Conservation (phyloP, 2,797 vertebrate species). For the Otus scops region DNA sequence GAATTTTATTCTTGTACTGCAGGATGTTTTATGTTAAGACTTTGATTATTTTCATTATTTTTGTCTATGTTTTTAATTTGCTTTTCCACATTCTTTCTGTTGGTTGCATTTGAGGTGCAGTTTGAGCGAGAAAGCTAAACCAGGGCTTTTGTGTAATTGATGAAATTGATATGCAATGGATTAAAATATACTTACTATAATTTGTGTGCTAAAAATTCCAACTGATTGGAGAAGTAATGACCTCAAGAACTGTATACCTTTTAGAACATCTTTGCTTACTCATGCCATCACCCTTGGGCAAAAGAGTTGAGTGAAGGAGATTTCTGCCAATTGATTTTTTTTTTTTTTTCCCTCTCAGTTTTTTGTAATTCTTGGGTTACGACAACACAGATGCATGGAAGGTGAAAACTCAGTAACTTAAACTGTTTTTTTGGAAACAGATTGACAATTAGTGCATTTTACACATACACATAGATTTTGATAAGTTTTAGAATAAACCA, state of each 20-base stretch:
- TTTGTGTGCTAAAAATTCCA: background rate
- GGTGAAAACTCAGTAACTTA: background rate
- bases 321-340: background rate
- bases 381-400: background rate
- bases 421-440: background rate
- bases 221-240: background rate
- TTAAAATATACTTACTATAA: background rate
- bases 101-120: background rate
- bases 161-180: background rate
- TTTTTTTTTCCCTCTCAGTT: background rate
- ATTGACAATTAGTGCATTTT: background rate
- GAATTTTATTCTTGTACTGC: background rate
- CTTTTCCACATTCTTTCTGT: background rate
- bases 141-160: background rate
- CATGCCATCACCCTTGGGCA: background rate
- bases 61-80: background rate
- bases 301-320: background rate
- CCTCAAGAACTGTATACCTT: background rate
- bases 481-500: background rate
- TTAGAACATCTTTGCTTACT: background rate
- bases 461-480: background rate
- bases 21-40: background rate
- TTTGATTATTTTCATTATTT: background rate
- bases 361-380: rapidly evolving
- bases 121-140: background rate